These are phyloP conservation scores for Furnarius figulus DNA, from an alignment of 2,113 vertebrate genomes.

Conservation along the genomic window DNA sequence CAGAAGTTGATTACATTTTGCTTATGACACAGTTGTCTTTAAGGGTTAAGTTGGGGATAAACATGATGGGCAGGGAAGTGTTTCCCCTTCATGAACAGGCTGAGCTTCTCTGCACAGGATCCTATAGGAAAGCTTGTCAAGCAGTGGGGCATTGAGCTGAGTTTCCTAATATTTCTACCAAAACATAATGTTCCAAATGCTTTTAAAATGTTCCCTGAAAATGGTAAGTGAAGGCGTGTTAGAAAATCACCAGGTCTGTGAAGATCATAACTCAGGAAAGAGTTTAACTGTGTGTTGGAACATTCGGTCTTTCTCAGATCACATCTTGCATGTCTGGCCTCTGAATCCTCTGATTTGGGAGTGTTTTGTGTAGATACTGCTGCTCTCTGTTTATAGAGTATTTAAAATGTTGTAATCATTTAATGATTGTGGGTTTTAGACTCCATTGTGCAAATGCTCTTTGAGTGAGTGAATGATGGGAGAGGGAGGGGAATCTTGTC, in stretches of 20 bases:
- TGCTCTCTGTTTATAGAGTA: not conserved
- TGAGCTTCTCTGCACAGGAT: not conserved
- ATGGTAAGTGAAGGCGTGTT: not conserved
- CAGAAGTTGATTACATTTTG: not conserved
- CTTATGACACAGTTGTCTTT: not conserved
- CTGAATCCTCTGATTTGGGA: not conserved
- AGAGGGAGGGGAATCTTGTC: not conserved
- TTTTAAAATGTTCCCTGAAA: not conserved
- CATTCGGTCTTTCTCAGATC: not conserved
- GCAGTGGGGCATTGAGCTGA: not conserved
- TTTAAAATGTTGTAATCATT: not conserved
- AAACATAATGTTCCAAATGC: not conserved
- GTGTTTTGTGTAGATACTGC: not conserved
- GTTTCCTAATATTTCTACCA: not conserved
- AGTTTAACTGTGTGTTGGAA: not conserved
- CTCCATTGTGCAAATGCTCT: not conserved
- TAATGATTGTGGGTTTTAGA: not conserved
- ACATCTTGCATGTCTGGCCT: not conserved
- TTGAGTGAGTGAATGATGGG: not conserved
- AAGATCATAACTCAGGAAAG: not conserved
- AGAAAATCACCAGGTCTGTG: not conserved
- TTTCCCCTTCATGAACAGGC: not conserved
- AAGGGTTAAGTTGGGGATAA: not conserved
- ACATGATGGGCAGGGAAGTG: not conserved
- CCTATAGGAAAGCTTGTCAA: not conserved